These are phyloP conservation scores for Enteromius thamalakanensis DNA, from an alignment of 2,797 vertebrate genomes.

Conservation along the genomic window DNA sequence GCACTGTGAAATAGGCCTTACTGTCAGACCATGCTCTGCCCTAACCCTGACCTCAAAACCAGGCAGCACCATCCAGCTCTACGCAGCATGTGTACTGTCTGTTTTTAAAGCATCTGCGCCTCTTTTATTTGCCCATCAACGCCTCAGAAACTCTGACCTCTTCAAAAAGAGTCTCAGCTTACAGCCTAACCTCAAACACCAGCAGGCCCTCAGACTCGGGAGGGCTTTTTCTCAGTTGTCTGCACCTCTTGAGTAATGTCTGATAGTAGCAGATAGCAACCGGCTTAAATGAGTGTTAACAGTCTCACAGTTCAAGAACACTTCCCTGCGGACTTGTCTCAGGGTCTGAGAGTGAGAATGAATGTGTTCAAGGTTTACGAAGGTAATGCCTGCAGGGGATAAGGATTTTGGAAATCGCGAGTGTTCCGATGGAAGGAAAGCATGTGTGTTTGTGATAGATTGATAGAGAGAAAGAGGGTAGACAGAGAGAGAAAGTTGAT, in stretches of 20 bases:
- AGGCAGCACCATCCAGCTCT: slow-evolving; percentile 14
- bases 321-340: slow-evolving; percentile 34
- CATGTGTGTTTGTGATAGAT: slow-evolving; percentile 20
- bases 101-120: not conserved
- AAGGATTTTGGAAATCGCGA: not conserved
- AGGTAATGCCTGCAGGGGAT: slow-evolving; percentile 7
- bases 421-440: slow-evolving; percentile 4
- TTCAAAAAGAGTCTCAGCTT: slow-evolving; percentile 41
- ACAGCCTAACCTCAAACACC: slow-evolving; percentile 39
- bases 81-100: not conserved
- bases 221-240: slow-evolving; percentile 21
- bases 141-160: slow-evolving; percentile 30
- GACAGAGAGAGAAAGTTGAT: slow-evolving; percentile 7
- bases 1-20: not conserved
- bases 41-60: slow-evolving; percentile 13
- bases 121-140: slow-evolving; percentile 33
- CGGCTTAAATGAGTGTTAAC: slow-evolving; percentile 51
- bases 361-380: slow-evolving; percentile 19
- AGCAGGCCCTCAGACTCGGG: slow-evolving; percentile 6
- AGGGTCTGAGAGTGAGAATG: slow-evolving; percentile 28
- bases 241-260: slow-evolving; percentile 44
- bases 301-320: slow-evolving; percentile 43
- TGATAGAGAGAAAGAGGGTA: slow-evolving; percentile 3
- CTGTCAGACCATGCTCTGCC: not conserved
- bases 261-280: slow-evolving; percentile 49